Percentiles rank a stretch among this genome's conserved stretches.
phyloP scores from a whole-genome alignment of 1,140 invertebrate genomes.

The Euborellia annulipes region DNA sequence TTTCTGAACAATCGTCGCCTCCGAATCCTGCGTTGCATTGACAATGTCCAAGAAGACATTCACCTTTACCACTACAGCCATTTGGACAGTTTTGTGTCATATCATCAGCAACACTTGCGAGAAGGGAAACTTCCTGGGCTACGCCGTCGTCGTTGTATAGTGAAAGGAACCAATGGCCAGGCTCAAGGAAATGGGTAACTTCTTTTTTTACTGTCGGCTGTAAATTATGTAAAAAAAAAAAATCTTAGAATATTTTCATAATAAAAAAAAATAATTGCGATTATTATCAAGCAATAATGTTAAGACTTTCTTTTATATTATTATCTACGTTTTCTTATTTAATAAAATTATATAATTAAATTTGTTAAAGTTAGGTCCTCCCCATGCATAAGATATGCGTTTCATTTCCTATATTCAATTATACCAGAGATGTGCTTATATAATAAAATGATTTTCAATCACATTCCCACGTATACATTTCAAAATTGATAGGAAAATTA shows the following conservation, averaged over 20 bases:
- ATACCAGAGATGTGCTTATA: no score
- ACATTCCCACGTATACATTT: no score
- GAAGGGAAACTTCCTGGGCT: conserved; percentile 64
- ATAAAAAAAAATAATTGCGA: no score
- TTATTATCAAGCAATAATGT: no score
- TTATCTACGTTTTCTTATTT: no score
- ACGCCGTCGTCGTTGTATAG: conserved; percentile 91
- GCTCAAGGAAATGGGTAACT: conserved; percentile 83
- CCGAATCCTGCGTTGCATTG: conserved; percentile 94
- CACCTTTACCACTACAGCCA: conserved; percentile 91
- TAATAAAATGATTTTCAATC: no score
- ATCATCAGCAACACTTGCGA: conserved; percentile 65
- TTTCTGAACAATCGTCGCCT: conserved; percentile 92
- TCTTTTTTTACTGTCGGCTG: conserved; percentile 83
- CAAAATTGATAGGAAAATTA: no score
- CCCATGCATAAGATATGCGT: no score
- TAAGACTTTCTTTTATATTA: no score
- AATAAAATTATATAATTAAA: background rate
- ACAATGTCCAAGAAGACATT: conserved; percentile 87
- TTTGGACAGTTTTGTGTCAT: conserved; percentile 91
- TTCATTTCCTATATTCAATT: no score
- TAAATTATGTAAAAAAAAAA: conserved; percentile 17
- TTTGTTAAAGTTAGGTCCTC: background rate
- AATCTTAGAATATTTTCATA: no score
- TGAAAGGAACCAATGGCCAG: conserved; percentile 90